Evolutionary conservation across 1,140 invertebrate genomes (phyloP), one percentile per base, ranked within the genome.

Genomic region (Galleria mellonella): DNA sequence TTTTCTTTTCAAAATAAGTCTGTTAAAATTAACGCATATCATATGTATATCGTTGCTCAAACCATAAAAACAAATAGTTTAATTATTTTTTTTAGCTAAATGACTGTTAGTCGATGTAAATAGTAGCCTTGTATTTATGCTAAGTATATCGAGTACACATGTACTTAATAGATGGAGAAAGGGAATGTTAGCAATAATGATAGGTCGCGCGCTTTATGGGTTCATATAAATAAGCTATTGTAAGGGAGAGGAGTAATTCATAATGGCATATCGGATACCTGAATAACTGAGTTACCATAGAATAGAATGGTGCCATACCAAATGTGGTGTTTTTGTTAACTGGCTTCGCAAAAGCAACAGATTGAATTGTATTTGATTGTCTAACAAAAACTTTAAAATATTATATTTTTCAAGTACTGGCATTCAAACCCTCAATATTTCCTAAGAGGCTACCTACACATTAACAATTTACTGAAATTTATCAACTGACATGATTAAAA

Each of bases 271-370:
- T 45, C 44, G 57, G 55, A 69, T 73, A 78, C 72, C 73, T 73
- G 76, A 72, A 55, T 64, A 61, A 52, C 46, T 38, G 56, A 78
- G 79, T 82, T 82, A 79, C 79, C 79, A 76, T 75, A 82, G 69
- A 66, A 52, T 81, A 77, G 66, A 75, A 74, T 76, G 77, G 77
- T 83, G 79, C 79, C 79, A 83, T 83, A 81, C 56, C 67, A 57
- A 49, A 39, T 47, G 50, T 55, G 57, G 49, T 55, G 43, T 41
- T 41, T 47, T 44, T 40, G 30, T 29, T 7, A 31, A 5, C 8
- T 32, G 10, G 15, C 39, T 31, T 10, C 36, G 17, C 14, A 23
- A 17, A 38, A 38, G 17, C 17, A 23, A 23, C 17, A 23, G 17
- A 23, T 23, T 23, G 17, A 23, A 23, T 2, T 27, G n/a, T 14